These are phyloP conservation scores for Entelurus aequoreus DNA, from an alignment of 2,113 vertebrate genomes.

Conservation along the genomic window DNA sequence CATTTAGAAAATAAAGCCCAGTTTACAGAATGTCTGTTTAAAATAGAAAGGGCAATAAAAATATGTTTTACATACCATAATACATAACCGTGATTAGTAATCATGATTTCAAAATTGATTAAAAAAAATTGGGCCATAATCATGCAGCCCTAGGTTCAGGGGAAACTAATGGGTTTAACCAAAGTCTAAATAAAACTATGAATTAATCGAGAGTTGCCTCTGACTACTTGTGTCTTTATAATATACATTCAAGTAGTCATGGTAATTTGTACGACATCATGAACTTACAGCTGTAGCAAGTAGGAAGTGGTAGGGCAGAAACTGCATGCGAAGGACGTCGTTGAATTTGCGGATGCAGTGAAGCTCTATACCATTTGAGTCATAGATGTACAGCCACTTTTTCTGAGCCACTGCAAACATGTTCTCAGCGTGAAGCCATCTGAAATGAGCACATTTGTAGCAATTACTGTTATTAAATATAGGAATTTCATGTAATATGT, in stretches of 20 bases:
- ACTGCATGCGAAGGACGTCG: conserved; percentile 78
- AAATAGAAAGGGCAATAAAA: no score
- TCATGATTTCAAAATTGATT: no score
- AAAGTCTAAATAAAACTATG: no score
- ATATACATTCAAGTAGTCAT: neutral
- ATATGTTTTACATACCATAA: no score
- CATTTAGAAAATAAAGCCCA: no score
- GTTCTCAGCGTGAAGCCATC: conserved; percentile 82
- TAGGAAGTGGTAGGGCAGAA: conserved; percentile 84
- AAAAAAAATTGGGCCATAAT: no score
- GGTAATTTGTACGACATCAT: neutral
- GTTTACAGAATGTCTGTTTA: no score
- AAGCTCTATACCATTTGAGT: conserved; percentile 83
- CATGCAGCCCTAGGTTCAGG: no score
- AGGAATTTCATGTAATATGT: neutral
- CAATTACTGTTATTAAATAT: neutral
- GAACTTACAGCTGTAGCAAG: conserved; percentile 75
- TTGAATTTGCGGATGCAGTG: conserved; percentile 85
- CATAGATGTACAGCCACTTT: conserved; percentile 86
- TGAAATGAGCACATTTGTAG: conserved; percentile 32
- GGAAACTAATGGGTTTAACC: no score
- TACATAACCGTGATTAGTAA: no score
- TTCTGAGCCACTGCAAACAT: conserved; percentile 87
- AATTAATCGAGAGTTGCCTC: no score
- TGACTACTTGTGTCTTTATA: neutral